Base-by-base conservation (phyloP, 2,888 invertebrate genomes). In the Zele albiditarsus region DNA sequence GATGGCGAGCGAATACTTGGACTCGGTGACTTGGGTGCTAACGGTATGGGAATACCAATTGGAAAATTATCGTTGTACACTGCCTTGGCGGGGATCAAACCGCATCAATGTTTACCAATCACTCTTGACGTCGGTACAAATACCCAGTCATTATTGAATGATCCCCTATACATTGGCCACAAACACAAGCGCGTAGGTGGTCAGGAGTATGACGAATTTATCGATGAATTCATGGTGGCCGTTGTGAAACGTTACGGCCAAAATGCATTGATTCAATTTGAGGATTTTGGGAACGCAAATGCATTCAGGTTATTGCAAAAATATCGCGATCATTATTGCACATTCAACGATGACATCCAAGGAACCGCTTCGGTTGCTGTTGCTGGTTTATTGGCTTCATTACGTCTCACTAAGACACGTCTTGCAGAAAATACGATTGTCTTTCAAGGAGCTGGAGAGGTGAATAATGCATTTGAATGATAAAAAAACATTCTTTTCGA, bases 341-440 rank as follows among this genome's bases (percentile, higher is more conserved):
- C 97, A 16, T 99, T 99, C 90, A 99, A 99, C 91, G 99, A 99
- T 89, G 99, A 99, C 89, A 99, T 99, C 87, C 98, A 99, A 89
- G 98, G 98, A 86, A 98, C 98, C 4, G 99, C 99, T 2, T 92
- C 97, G 5, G 99, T 99, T 23, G 98, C 98, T 14, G 95, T 99
- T 27, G 97, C 97, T 16, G 99, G 99, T 0, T 91, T 99, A 66
- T 88, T 99, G 78, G 96, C 98, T 53, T 95, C 97, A 28, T 91
- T 97, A 58, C 92, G 95, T 76, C 90, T 98, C 82, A 98, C 98
- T 14, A 93, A 94, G 80, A 96, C 93, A 80, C 92, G 92, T 81
- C 91, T 99, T 38, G 93, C 93, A 1, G 96, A 98, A 25, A 95
- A 98, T 87, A 93, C 92, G 31, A 94, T 98, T 83, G 93, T 99